Evolutionary conservation across 2,113 vertebrate genomes (phyloP).

Genomic region (Polyodon spathula): DNA sequence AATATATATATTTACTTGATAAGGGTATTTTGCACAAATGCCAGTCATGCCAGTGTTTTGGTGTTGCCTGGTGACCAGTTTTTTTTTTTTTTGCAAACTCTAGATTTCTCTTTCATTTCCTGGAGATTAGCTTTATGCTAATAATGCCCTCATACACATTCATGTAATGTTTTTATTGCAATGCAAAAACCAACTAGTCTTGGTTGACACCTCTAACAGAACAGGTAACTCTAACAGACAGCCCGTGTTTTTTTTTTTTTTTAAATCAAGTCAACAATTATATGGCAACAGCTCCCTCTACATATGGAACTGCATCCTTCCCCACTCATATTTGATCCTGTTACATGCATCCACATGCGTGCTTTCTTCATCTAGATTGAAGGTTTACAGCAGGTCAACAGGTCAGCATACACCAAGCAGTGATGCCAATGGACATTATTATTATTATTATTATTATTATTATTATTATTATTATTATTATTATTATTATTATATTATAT

Average conservation of each 20-base stretch:
- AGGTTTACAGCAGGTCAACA: conserved; percentile 5
- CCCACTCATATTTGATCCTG: neutral
- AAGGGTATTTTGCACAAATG: neutral
- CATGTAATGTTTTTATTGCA: conserved; percentile 6
- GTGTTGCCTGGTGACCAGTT: neutral
- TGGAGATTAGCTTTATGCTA: conserved; percentile 16
- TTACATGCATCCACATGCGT: conserved; percentile 2
- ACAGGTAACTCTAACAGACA: neutral
- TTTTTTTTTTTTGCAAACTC: conserved; percentile 2
- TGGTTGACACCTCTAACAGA: no score
- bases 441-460: no score
- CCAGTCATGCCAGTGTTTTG: neutral
- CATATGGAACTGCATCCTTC: conserved; percentile 5
- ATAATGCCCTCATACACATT: conserved; percentile 10
- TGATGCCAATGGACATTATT: no score
- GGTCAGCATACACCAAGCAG: neutral
- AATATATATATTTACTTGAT: no score
- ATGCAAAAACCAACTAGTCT: conserved; percentile 10
- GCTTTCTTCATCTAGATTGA: neutral
- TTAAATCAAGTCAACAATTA: neutral
- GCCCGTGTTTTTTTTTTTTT: neutral
- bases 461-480: no score
- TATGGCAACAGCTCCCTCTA: conserved; percentile 25
- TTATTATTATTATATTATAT: no score
- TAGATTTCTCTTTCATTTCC: conserved; percentile 11